These are phyloP conservation scores for Halictus quadricinctus DNA, from an alignment of 2,888 invertebrate species.

Conservation along the genomic window DNA sequence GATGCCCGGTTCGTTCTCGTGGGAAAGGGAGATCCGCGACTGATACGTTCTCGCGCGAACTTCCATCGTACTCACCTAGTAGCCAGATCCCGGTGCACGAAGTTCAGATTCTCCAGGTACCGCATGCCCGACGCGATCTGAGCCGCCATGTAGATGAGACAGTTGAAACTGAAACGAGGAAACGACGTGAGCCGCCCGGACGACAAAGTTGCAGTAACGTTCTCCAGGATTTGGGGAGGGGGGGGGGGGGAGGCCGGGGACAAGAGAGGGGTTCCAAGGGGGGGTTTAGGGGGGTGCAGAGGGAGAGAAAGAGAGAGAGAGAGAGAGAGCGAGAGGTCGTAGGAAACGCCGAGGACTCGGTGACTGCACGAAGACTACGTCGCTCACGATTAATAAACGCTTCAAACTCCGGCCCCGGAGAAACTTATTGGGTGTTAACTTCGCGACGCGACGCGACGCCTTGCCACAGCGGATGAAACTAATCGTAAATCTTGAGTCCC, in stretches of 20 bases:
- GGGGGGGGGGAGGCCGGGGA: neutral
- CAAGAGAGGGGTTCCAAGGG: neutral
- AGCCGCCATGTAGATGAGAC: slow-evolving; percentile 90
- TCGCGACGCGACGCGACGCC: slow-evolving; percentile 47
- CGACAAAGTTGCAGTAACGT: slow-evolving; percentile 57
- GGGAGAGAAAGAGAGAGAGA: neutral
- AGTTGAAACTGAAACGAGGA: slow-evolving; percentile 86
- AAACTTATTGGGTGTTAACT: slow-evolving; percentile 67
- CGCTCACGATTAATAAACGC: slow-evolving; percentile 68
- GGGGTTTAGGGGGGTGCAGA: neutral
- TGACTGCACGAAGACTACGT: slow-evolving; percentile 45
- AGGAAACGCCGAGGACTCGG: slow-evolving; percentile 17
- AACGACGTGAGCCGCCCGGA: slow-evolving; percentile 52
- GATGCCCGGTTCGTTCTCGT: slow-evolving; percentile 57
- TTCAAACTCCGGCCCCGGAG: slow-evolving; percentile 59
- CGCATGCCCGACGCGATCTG: slow-evolving; percentile 96
- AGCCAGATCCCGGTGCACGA: slow-evolving; percentile 95
- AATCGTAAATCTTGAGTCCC: slow-evolving; percentile 31
- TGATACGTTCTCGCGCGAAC: slow-evolving; percentile 58
- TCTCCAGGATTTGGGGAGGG: slow-evolving; percentile 32
- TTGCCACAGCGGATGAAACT: slow-evolving; percentile 48
- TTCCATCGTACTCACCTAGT: slow-evolving; percentile 84
- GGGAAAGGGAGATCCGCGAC: slow-evolving; percentile 49
- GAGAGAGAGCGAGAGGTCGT: neutral
- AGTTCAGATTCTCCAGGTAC: slow-evolving; percentile 93